Evolutionary conservation across 2,113 vertebrate species (phyloP).

Genomic region (Python bivittatus): DNA sequence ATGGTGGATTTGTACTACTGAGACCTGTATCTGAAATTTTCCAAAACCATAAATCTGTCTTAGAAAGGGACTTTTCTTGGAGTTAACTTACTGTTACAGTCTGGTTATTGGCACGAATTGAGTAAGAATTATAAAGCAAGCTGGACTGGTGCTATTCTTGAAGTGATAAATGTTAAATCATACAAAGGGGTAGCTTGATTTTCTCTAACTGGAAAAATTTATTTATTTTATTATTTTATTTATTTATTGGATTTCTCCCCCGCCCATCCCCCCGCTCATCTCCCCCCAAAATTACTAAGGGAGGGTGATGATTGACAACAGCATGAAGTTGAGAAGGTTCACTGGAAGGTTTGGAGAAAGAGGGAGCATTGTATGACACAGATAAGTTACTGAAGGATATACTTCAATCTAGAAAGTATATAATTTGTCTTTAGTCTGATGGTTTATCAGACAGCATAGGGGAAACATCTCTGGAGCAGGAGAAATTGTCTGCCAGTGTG

Average conservation of each 20-base stretch:
- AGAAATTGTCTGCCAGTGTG: neutral
- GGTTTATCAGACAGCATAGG: neutral
- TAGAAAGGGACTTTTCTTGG: neutral
- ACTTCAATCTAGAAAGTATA: neutral
- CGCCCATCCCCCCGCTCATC: no score
- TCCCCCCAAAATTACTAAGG: neutral
- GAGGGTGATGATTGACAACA: neutral
- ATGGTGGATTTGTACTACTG: neutral
- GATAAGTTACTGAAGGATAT: neutral
- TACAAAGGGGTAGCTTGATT: neutral
- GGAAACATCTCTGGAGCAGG: neutral
- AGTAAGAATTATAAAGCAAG: neutral
- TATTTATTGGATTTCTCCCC: no score
- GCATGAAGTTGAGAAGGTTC: neutral
- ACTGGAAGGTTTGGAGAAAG: neutral
- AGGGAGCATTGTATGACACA: neutral
- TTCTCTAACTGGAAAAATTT: neutral
- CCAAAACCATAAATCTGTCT: neutral
- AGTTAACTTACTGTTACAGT: neutral
- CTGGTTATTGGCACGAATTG: neutral
- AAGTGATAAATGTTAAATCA: neutral
- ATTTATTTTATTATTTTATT: no score
- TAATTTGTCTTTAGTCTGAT: neutral
- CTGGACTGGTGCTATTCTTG: neutral
- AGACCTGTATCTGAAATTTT: neutral